Conservation (phyloP, 2,888 invertebrate species). For the Perdita meconis region DNA sequence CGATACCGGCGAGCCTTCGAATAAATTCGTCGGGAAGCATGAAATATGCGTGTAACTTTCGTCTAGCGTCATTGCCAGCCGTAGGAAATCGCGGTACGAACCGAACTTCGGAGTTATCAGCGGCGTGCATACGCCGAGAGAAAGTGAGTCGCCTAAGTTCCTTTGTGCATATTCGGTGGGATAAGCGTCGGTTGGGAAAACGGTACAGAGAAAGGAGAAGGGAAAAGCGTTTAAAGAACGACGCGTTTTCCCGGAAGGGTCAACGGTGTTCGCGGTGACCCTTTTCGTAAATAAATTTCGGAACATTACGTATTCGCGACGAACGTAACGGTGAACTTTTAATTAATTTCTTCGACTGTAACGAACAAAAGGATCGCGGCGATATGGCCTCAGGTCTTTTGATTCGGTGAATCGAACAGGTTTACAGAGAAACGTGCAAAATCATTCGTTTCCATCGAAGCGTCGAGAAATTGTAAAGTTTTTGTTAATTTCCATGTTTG, state of each 20-base stretch:
- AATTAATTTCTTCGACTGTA: background rate
- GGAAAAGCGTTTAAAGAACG: conserved; percentile 6
- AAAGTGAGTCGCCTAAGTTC: conserved; percentile 19
- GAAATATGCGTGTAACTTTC: conserved; percentile 35
- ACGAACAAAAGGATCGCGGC: background rate
- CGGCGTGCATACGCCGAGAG: conserved; percentile 17
- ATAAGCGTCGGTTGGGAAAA: conserved; percentile 6
- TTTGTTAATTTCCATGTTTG: conserved; percentile 4
- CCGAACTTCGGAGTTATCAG: conserved; percentile 44
- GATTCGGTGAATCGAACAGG: background rate
- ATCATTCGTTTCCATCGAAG: conserved; percentile 1
- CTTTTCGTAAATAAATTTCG: background rate
- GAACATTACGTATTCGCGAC: background rate
- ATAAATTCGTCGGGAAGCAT: conserved; percentile 53
- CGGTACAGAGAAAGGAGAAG: background rate
- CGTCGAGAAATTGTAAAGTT: background rate
- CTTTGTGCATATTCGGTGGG: conserved; percentile 33
- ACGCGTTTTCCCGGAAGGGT: background rate
- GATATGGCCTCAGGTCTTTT: background rate
- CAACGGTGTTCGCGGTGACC: background rate
- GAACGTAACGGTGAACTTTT: background rate
- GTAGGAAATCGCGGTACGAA: conserved; percentile 20
- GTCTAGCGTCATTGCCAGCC: conserved; percentile 9
- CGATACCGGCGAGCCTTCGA: conserved; percentile 37
- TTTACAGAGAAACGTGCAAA: background rate